These are phyloP conservation scores for Cromileptes altivelis DNA, from an alignment of 2,113 vertebrate genomes.

Conservation along the genomic window DNA sequence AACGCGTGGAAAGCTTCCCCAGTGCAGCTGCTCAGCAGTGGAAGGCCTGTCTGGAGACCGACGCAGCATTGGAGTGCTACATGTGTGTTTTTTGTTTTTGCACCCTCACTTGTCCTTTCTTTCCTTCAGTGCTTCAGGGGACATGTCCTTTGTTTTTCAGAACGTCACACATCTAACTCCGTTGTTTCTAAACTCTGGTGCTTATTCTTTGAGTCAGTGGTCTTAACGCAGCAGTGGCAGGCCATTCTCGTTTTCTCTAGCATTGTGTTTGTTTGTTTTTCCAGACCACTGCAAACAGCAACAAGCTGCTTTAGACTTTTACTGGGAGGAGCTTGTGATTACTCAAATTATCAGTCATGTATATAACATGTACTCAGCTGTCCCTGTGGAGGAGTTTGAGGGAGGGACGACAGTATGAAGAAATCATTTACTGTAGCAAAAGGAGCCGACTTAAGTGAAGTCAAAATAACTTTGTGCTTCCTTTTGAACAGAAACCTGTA, in stretches of 20 bases:
- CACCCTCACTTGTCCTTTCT: background rate
- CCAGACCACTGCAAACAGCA: constrained; percentile 54
- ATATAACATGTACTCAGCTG: constrained; percentile 43
- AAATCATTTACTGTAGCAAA: constrained; percentile 59
- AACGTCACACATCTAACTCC: constrained; percentile 16
- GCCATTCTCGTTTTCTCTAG: background rate
- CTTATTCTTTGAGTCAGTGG: constrained; percentile 46
- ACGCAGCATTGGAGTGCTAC: background rate
- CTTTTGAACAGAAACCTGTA: constrained; percentile 70
- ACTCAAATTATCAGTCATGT: constrained; percentile 49
- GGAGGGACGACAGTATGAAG: constrained; percentile 27
- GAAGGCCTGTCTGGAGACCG: background rate
- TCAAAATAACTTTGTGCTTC: constrained; percentile 71
- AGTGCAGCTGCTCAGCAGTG: background rate
- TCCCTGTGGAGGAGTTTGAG: background rate
- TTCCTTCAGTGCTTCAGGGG: constrained; percentile 8
- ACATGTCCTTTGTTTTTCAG: background rate
- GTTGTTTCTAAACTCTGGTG: constrained; percentile 57
- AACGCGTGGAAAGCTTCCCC: background rate
- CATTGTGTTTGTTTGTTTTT: constrained; percentile 1
- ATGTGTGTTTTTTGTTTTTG: constrained; percentile 5
- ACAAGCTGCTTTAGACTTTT: constrained; percentile 29
- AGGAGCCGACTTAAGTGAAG: constrained; percentile 50
- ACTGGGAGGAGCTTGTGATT: constrained; percentile 12
- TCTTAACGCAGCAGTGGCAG: constrained; percentile 23